Evolutionary conservation across 1,140 invertebrate genomes (phyloP), one percentile per base, ranked within the genome.

Genomic region (Aphaenogaster floridana): DNA sequence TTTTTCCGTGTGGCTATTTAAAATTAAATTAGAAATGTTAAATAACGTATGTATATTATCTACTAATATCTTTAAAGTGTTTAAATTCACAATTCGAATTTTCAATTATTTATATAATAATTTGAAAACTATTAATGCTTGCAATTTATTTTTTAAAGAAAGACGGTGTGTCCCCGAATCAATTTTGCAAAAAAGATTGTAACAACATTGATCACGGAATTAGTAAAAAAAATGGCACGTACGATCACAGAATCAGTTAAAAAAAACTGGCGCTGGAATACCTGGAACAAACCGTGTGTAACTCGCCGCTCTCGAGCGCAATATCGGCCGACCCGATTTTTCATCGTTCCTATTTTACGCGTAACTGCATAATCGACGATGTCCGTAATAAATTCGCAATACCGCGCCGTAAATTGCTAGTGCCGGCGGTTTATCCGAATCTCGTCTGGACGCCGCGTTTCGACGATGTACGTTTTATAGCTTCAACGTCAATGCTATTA

Each of bases 321-420:
- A 69, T 79, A 76, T 78, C 11, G 45, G 50, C 36, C 45, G 85
- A 87, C 85, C 85, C 61, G 86, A 34, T 86, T 90, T 52, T 57
- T 59, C 54, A 36, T 36, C 76, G 68, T 83, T 87, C 48, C 88
- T 86, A 86, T 90, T 86, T 90, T 69, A 90, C 76, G 54, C 54
- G 80, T 77, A 83, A 76, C 76, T 77, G 89, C 89, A 88, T 91
- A 90, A 91, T 91, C 89, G 79, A 91, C 34, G 57, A 90, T 80
- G 76, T 74, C 78, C 57, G 64, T 85, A 77, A 88, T 88, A 91
- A 91, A 91, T 88, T 90, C 80, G 57, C 69, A 63, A 79, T 80
- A 80, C 78, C 79, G 68, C 15, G 39, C 21, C 45, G 42, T 85
- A 76, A 90, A 90, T 90, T 79, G 57, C 68, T 21, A 64, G 57